phyloP scores from a whole-genome alignment of 2,888 invertebrate genomes.

The Drosophila engyochracea region DNA sequence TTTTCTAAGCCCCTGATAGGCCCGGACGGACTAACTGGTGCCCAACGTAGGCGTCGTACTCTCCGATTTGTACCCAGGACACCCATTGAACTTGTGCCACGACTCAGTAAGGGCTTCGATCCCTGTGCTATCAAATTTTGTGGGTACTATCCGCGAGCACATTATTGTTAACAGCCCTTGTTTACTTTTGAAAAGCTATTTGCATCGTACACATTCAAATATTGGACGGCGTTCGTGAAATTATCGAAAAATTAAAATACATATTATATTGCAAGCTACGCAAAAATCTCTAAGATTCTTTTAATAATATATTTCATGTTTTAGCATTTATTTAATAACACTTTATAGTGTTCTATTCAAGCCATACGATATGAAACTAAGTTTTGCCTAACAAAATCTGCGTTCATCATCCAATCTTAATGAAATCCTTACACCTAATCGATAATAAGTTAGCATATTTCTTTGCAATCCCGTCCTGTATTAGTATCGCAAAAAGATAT shows the following conservation, averaged over 20 bases:
- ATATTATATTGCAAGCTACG: too few relatives aligned
- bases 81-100: slow-evolving; percentile 51
- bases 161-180: not conserved
- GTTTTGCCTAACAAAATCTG: not conserved
- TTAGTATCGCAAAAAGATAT: not conserved
- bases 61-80: slow-evolving; percentile 55
- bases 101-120: slow-evolving; percentile 15
- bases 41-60: slow-evolving; percentile 40
- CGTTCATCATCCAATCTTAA: not conserved
- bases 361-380: not conserved
- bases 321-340: too few relatives aligned
- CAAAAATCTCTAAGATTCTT: too few relatives aligned
- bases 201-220: too few relatives aligned
- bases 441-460: not conserved
- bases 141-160: too few relatives aligned
- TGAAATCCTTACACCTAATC: not conserved
- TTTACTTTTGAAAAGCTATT: not conserved
- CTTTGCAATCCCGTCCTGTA: not conserved
- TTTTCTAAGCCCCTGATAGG: slow-evolving; percentile 20
- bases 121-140: too few relatives aligned
- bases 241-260: too few relatives aligned
- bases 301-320: too few relatives aligned
- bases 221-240: too few relatives aligned
- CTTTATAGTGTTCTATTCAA: not conserved
- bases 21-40: slow-evolving; percentile 43